phyloP scores from a whole-genome alignment of 64 coral and sea anemone genomes.

The Pachyseris speciosa region DNA sequence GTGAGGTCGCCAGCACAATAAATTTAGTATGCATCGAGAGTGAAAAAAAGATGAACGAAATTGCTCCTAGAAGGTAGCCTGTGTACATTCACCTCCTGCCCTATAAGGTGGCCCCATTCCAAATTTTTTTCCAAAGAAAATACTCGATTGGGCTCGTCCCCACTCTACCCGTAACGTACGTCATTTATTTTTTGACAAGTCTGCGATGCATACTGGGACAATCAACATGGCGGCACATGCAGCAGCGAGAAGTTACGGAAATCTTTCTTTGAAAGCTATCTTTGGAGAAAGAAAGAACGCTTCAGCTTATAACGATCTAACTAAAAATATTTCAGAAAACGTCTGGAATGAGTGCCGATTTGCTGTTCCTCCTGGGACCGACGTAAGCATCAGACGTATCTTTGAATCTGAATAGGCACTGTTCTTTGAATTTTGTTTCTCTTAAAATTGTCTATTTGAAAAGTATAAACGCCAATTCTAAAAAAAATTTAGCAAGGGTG shows the following conservation, averaged over 20 bases:
- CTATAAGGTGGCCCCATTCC: too few relatives aligned
- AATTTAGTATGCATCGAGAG: too few relatives aligned
- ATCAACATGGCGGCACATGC: conserved; percentile 87
- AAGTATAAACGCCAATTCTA: too few relatives aligned
- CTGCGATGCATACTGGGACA: not conserved
- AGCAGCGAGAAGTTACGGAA: conserved; percentile 69
- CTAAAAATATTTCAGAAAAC: conserved; percentile 60
- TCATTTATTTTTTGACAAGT: too few relatives aligned
- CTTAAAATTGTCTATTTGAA: too few relatives aligned
- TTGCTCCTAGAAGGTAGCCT: too few relatives aligned
- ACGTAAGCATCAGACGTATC: conserved; percentile 59
- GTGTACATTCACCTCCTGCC: too few relatives aligned
- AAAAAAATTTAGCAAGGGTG: too few relatives aligned
- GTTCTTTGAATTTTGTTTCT: not conserved
- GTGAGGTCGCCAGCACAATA: too few relatives aligned
- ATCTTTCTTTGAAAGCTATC: conserved; percentile 78
- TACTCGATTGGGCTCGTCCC: not conserved
- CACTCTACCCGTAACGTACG: not conserved
- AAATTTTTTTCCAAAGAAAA: too few relatives aligned
- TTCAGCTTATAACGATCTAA: conserved; percentile 47
- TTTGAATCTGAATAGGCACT: conserved; percentile 23
- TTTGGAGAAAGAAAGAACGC: conserved; percentile 63
- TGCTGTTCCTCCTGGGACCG: conserved; percentile 77
- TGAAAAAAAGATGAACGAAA: too few relatives aligned
- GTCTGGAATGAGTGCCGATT: conserved; percentile 83